These are phyloP conservation scores for Tetragonisca angustula DNA, from an alignment of 2,888 invertebrate genomes.

Conservation along the genomic window DNA sequence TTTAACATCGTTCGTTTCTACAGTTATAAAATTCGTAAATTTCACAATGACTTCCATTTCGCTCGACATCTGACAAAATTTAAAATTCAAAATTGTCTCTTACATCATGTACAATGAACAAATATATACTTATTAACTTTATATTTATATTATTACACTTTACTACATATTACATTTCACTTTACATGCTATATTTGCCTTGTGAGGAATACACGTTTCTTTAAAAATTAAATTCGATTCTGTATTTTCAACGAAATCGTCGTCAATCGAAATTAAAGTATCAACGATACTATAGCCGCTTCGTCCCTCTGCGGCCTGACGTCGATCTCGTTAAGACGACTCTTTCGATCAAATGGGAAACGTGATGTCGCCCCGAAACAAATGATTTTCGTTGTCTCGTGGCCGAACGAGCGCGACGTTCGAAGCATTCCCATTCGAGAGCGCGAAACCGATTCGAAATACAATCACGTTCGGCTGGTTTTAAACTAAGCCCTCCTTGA, in stretches of 20 bases:
- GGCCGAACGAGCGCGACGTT: neutral
- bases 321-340: neutral
- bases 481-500: constrained; percentile 35
- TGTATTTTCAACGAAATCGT: neutral
- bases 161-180: no score
- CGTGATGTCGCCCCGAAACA: constrained; percentile 12
- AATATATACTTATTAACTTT: no score
- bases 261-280: neutral
- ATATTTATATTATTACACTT: no score
- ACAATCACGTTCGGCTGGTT: constrained; percentile 31
- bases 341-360: neutral
- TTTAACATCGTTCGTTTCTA: neutral
- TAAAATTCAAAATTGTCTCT: neutral
- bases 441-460: constrained; percentile 19
- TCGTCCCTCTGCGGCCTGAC: neutral
- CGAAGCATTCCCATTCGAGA: neutral
- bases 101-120: neutral
- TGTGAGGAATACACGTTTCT: no score
- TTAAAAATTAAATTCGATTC: neutral
- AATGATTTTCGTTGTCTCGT: constrained; percentile 17
- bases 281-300: neutral
- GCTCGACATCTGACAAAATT: neutral
- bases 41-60: neutral
- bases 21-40: neutral
- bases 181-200: no score